Evolutionary conservation across 2,888 invertebrate genomes (phyloP), one percentile per base, ranked within the genome.

Genomic region (Leucoma salicis): DNA sequence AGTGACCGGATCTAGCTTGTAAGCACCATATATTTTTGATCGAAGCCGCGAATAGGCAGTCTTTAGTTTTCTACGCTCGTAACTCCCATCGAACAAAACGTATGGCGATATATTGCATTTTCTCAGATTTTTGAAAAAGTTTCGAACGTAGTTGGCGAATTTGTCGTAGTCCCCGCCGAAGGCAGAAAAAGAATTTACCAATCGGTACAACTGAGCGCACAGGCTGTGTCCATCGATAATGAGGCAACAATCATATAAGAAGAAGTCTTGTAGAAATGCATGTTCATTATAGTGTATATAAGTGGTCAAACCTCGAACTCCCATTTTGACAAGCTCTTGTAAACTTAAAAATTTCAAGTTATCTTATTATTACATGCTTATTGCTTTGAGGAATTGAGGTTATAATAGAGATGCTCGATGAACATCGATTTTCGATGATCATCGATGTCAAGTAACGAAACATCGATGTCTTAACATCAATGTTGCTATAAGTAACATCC

Each of bases 101-200:
- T 94, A 91, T 0, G 95, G 91, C 0, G 77, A 91, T 6, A 97
- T 84, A 37, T 94, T 92, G 66, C 96, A 96, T 66, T 92, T 92
- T 7, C 86, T 79, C 7, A 97, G 74, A 8, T 92, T 85, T 33
- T 92, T 90, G 56, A 97, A 95, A 69, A 96, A 96, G 35, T 91
- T 85, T 27, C 87, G 80, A 0, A 95, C 90, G 11, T 87, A 85
- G 6, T 91, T 78, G n/a, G 92, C 93, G 73, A 92, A 95, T 50
- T 92, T 92, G 63, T 96, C 95, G 67, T 96, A 96, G 73, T 97
- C 96, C 0, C 97, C 97, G 2, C 96, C 96, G 72, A 96, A 97
- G 2, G 94, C 93, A 33, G 94, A 93, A 46, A 91, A 91, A 51
- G 91, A 91, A 38, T 93, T 90, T 15, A 92, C 78, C 54, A 88